Base-by-base conservation (phyloP, 35 echinoderm and acorn worm species). In the Lytechinus pictus region DNA sequence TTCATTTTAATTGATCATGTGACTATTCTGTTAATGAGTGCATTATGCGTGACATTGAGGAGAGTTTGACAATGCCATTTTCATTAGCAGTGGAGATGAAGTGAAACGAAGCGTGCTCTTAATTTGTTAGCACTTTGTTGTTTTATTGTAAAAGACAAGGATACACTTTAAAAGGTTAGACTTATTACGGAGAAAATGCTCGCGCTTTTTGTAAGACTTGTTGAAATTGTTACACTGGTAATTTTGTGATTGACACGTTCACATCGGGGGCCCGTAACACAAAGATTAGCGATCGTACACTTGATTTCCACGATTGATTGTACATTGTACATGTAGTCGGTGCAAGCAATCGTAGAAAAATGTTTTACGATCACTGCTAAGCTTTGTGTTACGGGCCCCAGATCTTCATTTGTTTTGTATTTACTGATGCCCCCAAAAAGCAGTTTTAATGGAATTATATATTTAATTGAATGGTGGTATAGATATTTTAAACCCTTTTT, bases 1-100 rank as follows among this genome's bases (percentile, higher is more conserved):
- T 54, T 90, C 88, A 44, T 90, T 54, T 33, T 51, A 90, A 90
- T 90, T 90, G n/a, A 90, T 90, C 88, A 90, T 90, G 52, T 90
- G 88, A 90, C 88, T 33, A 4, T 89, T 52, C 24, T 52, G 88
- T 90, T 90, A 90, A 90, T 90, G 88, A 90, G 9, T 90, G 9
- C 52, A 44, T 54, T 90, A 90, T 90, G n/a, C 29, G 14, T 4
- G 28, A 52, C 28, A 44, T 52, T 54, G 29, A 90, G 29, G 52
- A 44, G 88, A 90, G 16, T 28, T 90, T 51, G 88, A 90, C 88
- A 90, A 90, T 90, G 88, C 88, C 88, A 90, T 90, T 52, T 54
- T 90, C 29, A 90, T 54, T 54, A 90, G 88, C 29, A 90, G 28
- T 28, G 28, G 52, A 90, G 88, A 9, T 29, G 88, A 79, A 79